Conservation (phyloP, 64 coral and sea anemone genomes). For the Dendrophyllia cribrosa region DNA sequence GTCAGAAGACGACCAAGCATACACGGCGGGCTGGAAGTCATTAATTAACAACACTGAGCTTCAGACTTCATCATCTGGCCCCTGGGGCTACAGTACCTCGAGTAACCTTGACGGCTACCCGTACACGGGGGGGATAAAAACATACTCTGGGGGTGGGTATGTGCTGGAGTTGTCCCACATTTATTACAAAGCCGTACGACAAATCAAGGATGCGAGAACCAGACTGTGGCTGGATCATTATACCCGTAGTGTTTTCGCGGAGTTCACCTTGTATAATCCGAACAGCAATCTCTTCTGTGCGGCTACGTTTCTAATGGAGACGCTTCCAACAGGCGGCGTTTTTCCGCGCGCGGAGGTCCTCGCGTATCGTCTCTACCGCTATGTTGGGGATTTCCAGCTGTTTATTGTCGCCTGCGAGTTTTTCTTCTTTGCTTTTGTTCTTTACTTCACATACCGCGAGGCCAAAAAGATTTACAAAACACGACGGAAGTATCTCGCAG, state of each 20-base stretch:
- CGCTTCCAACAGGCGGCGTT: conserved; percentile 74
- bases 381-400: conserved; percentile 93
- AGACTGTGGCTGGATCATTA: conserved; percentile 79
- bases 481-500: conserved; percentile 58
- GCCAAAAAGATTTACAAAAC: conserved; percentile 63
- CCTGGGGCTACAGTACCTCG: conserved; percentile 74
- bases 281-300: conserved; percentile 90
- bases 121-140: conserved; percentile 58
- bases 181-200: conserved; percentile 75
- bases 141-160: conserved; percentile 97
- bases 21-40: conserved; percentile 46
- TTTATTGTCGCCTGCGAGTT: conserved; percentile 90
- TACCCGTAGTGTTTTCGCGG: conserved; percentile 80
- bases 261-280: conserved; percentile 92
- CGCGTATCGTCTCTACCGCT: conserved; percentile 82
- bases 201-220: conserved; percentile 49
- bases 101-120: conserved; percentile 71
- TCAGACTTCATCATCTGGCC: neutral
- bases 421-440: conserved; percentile 71
- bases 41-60: conserved; percentile 6
- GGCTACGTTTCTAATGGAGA: conserved; percentile 77
- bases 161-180: conserved; percentile 70
- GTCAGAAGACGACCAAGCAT: conserved; percentile 65
- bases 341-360: conserved; percentile 60
- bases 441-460: conserved; percentile 86